Evolutionary conservation across 1,140 invertebrate species (phyloP).

Genomic region (Heliconius congener): DNA sequence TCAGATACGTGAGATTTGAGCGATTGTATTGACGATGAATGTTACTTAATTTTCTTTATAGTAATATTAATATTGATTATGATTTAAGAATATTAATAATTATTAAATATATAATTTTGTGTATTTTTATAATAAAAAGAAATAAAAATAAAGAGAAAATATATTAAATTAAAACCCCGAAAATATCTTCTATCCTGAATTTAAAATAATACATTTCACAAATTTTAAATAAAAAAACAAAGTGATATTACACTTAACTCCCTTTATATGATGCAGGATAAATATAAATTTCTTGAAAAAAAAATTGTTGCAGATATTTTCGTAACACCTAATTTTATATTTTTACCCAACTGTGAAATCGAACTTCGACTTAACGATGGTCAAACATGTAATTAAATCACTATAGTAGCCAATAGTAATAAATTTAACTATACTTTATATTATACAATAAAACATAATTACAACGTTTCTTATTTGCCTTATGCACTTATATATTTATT

Average conservation of each 20-base stretch:
- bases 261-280: too few species aligned
- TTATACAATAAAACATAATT: not conserved
- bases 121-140: not conserved
- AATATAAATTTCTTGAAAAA: not conserved
- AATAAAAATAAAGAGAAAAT: too few species aligned
- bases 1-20: not conserved
- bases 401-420: not conserved
- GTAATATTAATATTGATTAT: not conserved
- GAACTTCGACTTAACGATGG: not conserved
- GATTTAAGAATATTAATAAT: not conserved
- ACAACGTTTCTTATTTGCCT: not conserved
- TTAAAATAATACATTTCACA: not conserved
- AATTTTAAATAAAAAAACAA: not conserved
- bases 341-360: not conserved
- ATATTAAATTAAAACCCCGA: too few species aligned
- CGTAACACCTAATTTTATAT: not conserved
- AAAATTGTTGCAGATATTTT: not conserved
- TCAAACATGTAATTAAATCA: not conserved
- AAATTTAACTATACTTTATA: not conserved
- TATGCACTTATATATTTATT: not conserved
- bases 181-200: too few species aligned
- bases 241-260: not conserved
- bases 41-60: slow-evolving; percentile 4
- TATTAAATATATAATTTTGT: not conserved
- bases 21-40: not conserved